Conservation (phyloP, 2,888 invertebrate genomes). For the Steromphala cineraria region DNA sequence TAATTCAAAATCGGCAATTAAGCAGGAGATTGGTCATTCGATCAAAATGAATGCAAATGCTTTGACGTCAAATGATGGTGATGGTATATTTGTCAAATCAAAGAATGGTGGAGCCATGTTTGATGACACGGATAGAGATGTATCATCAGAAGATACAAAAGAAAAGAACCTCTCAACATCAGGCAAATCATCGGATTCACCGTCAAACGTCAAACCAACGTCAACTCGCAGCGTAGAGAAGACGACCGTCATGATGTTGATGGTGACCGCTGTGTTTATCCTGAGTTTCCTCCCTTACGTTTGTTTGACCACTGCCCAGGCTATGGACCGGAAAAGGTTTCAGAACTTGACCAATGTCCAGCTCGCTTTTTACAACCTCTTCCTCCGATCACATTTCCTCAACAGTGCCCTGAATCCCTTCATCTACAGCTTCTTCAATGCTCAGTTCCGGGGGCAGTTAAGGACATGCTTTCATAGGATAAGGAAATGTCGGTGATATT, state of each 20-base stretch:
- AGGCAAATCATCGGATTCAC: background rate
- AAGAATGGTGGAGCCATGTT: too few relatives aligned
- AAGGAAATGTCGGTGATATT: too few relatives aligned
- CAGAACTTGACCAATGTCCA: background rate
- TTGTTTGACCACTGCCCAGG: background rate
- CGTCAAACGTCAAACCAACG: background rate
- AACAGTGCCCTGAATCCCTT: slow-evolving; percentile 33
- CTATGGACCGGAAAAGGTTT: background rate
- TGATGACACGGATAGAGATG: too few relatives aligned
- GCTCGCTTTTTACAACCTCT: slow-evolving; percentile 21
- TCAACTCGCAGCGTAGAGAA: background rate
- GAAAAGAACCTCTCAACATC: background rate
- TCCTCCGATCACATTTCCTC: slow-evolving; percentile 19
- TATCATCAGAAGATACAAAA: too few relatives aligned
- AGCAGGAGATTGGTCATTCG: too few relatives aligned
- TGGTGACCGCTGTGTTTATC: background rate
- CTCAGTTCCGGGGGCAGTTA: slow-evolving; percentile 42
- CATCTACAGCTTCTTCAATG: slow-evolving; percentile 25
- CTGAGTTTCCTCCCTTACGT: background rate
- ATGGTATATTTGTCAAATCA: too few relatives aligned
- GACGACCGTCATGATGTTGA: background rate
- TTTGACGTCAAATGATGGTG: too few relatives aligned
- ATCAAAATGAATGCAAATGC: too few relatives aligned
- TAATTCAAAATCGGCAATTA: too few relatives aligned
- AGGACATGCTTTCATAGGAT: slow-evolving; percentile 26